Evolutionary conservation across 2,797 vertebrate species (phyloP).

Genomic region (Cossypha polioptera): DNA sequence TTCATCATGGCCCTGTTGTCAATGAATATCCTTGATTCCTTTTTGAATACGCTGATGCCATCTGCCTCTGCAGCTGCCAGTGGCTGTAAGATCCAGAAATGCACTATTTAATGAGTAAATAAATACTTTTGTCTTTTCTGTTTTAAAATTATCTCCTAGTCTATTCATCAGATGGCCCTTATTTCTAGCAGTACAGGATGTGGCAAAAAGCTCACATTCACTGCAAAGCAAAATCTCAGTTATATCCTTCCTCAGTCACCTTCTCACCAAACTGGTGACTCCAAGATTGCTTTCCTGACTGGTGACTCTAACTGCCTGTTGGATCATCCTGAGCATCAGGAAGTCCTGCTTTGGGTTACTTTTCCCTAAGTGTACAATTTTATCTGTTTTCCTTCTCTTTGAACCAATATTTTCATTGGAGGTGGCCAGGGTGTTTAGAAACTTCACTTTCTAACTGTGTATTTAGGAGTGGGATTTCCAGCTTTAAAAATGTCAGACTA

Average conservation of each 20-base stretch:
- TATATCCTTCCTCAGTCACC: not conserved
- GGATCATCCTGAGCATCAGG: not conserved
- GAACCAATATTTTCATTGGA: not conserved
- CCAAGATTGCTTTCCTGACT: not conserved
- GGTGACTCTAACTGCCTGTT: not conserved
- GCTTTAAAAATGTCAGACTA: not conserved
- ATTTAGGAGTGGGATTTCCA: not conserved
- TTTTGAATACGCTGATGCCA: not conserved
- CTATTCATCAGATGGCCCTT: not conserved
- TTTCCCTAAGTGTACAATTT: not conserved
- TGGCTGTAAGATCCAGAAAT: not conserved
- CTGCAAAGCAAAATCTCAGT: not conserved
- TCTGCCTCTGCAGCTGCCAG: not conserved
- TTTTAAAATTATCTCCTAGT: not conserved
- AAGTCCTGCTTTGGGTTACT: not conserved
- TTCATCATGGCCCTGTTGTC: not conserved
- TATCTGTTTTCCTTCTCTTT: not conserved
- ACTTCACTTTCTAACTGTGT: not conserved
- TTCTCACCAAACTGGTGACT: not conserved
- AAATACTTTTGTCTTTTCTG: not conserved
- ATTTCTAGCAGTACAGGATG: not conserved
- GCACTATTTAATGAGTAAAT: not conserved
- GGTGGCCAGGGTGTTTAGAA: not conserved
- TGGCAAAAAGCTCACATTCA: not conserved
- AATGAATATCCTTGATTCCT: not conserved